Conservation (phyloP, 2,888 invertebrate genomes). For the Neelides folsomi region DNA sequence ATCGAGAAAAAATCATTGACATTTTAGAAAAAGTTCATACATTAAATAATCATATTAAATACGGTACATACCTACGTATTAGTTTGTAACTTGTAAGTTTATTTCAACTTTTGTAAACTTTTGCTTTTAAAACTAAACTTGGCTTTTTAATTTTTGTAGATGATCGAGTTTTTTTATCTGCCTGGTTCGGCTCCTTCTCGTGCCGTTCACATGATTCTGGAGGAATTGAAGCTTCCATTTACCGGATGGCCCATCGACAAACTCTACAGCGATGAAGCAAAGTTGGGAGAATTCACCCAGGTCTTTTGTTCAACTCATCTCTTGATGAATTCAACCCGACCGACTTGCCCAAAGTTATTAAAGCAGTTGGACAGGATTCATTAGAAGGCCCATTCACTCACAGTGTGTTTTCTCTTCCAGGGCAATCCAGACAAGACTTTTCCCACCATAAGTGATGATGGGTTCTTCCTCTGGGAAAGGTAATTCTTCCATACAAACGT, state of each 20-base stretch:
- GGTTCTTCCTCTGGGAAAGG: conserved; percentile 41
- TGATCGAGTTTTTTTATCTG: conserved; percentile 10
- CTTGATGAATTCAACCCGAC: too few relatives aligned
- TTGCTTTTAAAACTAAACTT: too few relatives aligned
- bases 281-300: not conserved
- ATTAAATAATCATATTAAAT: too few relatives aligned
- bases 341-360: too few relatives aligned
- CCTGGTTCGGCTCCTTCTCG: conserved; percentile 31
- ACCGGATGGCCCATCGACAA: conserved; percentile 33
- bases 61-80: too few relatives aligned
- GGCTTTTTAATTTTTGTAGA: not conserved
- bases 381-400: too few relatives aligned
- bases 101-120: too few relatives aligned
- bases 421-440: conserved; percentile 18
- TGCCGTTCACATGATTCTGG: conserved; percentile 34
- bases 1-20: too few relatives aligned
- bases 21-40: too few relatives aligned
- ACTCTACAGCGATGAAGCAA: conserved; percentile 26
- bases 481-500: conserved; percentile 36
- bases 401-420: too few relatives aligned
- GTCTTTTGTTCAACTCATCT: not conserved
- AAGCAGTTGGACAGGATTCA: too few relatives aligned
- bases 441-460: conserved; percentile 38
- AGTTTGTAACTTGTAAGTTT: too few relatives aligned
- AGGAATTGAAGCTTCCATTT: conserved; percentile 32